phyloP scores from a whole-genome alignment of 2,888 invertebrate genomes.

The Bombylius discolor region DNA sequence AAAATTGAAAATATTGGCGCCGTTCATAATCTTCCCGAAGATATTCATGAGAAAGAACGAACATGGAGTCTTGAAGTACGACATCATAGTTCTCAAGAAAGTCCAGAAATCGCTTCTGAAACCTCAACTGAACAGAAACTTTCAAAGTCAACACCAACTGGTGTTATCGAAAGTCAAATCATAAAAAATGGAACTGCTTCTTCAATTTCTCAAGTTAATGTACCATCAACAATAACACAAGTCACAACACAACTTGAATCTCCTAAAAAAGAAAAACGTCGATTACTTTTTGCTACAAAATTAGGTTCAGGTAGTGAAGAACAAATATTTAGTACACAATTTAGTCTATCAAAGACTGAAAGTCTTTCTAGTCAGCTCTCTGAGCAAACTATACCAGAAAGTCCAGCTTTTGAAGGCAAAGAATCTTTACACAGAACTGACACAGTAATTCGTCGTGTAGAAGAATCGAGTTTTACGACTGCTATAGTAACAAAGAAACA shows the following conservation, averaged over 20 bases:
- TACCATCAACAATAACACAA: background rate
- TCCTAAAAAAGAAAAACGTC: conserved; percentile 31
- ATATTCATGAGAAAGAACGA: conserved; percentile 22
- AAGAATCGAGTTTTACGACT: conserved; percentile 7
- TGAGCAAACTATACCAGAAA: conserved; percentile 28
- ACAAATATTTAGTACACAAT: conserved; percentile 53
- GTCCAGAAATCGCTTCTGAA: conserved; percentile 39
- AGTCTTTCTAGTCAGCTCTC: conserved; percentile 50
- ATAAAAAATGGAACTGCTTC: conserved; percentile 23
- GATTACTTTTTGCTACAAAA: conserved; percentile 53
- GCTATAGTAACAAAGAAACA: background rate
- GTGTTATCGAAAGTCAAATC: conserved; percentile 22
- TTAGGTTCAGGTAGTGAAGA: conserved; percentile 50
- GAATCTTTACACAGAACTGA: conserved; percentile 28
- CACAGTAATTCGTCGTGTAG: conserved; percentile 28
- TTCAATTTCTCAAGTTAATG: background rate
- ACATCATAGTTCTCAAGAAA: conserved; percentile 37
- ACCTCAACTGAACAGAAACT: conserved; percentile 20
- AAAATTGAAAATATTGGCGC: conserved; percentile 40
- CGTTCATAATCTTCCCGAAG: conserved; percentile 43
- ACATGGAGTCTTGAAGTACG: conserved; percentile 33
- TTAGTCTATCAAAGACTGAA: conserved; percentile 51
- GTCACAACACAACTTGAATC: conserved; percentile 17
- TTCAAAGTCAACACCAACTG: conserved; percentile 18
- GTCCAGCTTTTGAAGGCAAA: conserved; percentile 14